Conservation (phyloP, 2,888 invertebrate genomes). For the Mesorhabditis spiculigera region DNA sequence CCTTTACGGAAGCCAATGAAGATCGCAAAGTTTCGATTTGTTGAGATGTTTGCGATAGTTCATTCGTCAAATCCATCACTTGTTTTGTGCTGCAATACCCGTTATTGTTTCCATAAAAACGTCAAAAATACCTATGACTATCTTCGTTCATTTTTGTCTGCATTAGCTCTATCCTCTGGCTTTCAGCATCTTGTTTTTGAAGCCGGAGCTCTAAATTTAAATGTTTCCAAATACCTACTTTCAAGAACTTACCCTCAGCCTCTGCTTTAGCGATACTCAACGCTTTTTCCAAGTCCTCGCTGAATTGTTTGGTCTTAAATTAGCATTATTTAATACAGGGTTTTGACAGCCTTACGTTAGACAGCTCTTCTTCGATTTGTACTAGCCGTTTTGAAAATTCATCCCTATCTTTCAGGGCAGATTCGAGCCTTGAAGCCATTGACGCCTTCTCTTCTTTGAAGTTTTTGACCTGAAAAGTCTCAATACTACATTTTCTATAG, state of each 20-base stretch:
- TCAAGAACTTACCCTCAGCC: conserved; percentile 5
- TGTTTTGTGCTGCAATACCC: background rate
- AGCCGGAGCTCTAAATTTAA: background rate
- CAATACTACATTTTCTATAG: background rate
- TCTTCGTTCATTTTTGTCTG: background rate
- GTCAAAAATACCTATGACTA: background rate
- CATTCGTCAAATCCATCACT: background rate
- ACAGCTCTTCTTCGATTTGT: background rate
- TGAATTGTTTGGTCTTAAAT: background rate
- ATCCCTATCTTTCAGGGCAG: background rate
- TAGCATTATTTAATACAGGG: background rate
- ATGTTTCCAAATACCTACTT: background rate
- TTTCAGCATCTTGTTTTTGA: background rate
- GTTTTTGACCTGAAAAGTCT: background rate
- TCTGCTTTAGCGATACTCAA: background rate
- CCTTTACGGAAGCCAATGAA: conserved; percentile 4
- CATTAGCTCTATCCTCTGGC: background rate
- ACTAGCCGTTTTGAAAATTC: background rate
- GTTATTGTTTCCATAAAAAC: background rate
- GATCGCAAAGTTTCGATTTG: background rate
- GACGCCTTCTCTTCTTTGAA: conserved; percentile 4
- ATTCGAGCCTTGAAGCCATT: background rate
- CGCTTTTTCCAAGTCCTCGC: background rate
- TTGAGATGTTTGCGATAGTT: background rate
- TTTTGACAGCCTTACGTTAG: background rate